Conservation (phyloP, 2,113 vertebrate species). For the Paradisaea rubra region DNA sequence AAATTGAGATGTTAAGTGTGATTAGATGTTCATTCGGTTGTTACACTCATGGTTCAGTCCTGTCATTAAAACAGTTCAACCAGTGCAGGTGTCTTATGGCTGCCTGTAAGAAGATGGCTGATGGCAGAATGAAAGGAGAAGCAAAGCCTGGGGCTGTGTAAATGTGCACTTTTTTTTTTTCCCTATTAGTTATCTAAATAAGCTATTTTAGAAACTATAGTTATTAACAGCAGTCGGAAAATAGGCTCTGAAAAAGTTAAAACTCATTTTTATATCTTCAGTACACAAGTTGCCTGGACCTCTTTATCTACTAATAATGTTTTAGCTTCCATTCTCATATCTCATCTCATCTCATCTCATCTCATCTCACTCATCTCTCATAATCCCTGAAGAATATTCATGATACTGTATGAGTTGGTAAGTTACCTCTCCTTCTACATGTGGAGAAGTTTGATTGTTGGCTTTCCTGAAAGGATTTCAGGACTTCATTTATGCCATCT, state of each 20-base stretch:
- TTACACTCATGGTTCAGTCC: neutral
- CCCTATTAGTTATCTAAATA: neutral
- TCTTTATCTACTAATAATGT: neutral
- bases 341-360: neutral
- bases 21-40: neutral
- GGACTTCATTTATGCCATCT: neutral
- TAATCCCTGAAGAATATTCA: neutral
- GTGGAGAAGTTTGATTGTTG: neutral
- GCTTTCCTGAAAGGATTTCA: neutral
- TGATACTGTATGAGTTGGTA: neutral
- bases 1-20: neutral
- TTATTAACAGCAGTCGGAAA: neutral
- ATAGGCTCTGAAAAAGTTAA: neutral
- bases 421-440: constrained; percentile 20
- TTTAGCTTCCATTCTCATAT: neutral
- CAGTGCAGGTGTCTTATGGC: neutral
- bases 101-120: neutral
- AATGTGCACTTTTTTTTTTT: neutral
- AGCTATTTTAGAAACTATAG: neutral
- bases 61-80: neutral
- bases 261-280: neutral
- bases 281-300: neutral
- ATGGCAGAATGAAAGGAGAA: neutral
- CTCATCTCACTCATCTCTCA: neutral
- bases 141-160: neutral